Conservation (phyloP, 2,888 invertebrate genomes). For the Corythucha ciliata region DNA sequence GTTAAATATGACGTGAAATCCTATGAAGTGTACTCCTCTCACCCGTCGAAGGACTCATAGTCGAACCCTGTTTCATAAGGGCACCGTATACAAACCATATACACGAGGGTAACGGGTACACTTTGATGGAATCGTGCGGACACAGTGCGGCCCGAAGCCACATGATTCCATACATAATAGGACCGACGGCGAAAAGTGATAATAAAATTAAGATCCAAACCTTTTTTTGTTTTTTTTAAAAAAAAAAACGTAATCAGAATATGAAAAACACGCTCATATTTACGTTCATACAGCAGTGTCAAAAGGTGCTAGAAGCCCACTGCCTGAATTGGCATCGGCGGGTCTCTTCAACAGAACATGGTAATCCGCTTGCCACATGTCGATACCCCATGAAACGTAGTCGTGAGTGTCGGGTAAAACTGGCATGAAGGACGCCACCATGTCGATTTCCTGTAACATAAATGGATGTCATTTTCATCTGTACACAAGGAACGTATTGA, state of each 20-base stretch:
- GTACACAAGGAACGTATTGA: too few relatives aligned
- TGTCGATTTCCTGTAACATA: slow-evolving; percentile 55
- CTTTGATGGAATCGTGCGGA: slow-evolving; percentile 46
- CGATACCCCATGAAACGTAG: slow-evolving; percentile 51
- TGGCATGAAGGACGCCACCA: slow-evolving; percentile 70
- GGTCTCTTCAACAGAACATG: slow-evolving; percentile 73
- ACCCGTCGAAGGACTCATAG: slow-evolving; percentile 71
- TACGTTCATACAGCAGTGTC: slow-evolving; percentile 49
- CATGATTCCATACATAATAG: slow-evolving; percentile 62
- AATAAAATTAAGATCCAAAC: slow-evolving; percentile 63
- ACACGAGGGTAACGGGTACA: slow-evolving; percentile 58
- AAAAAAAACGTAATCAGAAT: neutral
- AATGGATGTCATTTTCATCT: too few relatives aligned
- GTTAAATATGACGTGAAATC: neutral
- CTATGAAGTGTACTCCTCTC: slow-evolving; percentile 32
- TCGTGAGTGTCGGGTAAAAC: slow-evolving; percentile 44
- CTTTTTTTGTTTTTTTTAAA: slow-evolving; percentile 32
- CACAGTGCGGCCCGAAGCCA: slow-evolving; percentile 51
- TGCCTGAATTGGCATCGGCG: slow-evolving; percentile 68
- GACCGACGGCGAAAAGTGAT: slow-evolving; percentile 64
- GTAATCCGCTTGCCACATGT: slow-evolving; percentile 66
- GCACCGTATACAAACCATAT: slow-evolving; percentile 84
- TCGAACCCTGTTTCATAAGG: slow-evolving; percentile 77
- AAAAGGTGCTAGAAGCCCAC: slow-evolving; percentile 74
- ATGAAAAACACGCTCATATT: neutral